Evolutionary conservation across 1,140 invertebrate species (phyloP), one percentile per base, ranked within the genome.

Genomic region (Orchestia grillus): DNA sequence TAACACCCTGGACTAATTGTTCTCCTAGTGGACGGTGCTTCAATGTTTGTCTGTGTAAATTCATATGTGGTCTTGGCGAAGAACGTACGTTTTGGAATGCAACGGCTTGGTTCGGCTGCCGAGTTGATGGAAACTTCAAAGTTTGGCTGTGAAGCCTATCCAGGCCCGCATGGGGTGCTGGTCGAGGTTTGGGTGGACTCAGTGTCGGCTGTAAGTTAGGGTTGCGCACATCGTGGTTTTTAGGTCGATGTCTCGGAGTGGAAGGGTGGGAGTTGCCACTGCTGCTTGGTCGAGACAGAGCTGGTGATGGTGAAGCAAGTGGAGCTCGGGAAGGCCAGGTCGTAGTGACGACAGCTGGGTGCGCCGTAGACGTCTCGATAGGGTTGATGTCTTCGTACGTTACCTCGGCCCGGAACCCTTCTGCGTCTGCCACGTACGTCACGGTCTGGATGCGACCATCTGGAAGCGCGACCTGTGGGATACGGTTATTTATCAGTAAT

Each of bases 331-430:
- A 11, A 44, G 92, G 92, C 92, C 44, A 94, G 36, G 92, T 45
- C 19, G 92, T 94, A 11, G 92, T 94, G 43, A 40, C 44, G 36
- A 94, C 36, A 45, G 92, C 41, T 11, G 92, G 92, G 36, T 19
- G 44, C 40, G 92, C 92, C 44, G 92, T 94, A 40, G 92, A 94
- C 43, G 92, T 94, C 43, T 45, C 92, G 92, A 94, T 6, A 94
- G 92, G 19, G 36, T 45, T 45, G 92, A 47, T 94, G 92, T 94
- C 45, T 44, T 96, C 95, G 53, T 96, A 96, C 42, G 96, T 97
- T 15, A 97, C 97, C 77, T 97, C 96, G 44, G 97, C 97, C n/a
- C 96, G 87, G 88, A 96, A 97, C 88, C 97, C 97, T 42, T 96
- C 47, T 62, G 96, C 96, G 96, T 97, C 97, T 44, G 97, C 97